These are phyloP conservation scores for Betta splendens DNA, from an alignment of 2,797 vertebrate genomes.

Conservation along the genomic window DNA sequence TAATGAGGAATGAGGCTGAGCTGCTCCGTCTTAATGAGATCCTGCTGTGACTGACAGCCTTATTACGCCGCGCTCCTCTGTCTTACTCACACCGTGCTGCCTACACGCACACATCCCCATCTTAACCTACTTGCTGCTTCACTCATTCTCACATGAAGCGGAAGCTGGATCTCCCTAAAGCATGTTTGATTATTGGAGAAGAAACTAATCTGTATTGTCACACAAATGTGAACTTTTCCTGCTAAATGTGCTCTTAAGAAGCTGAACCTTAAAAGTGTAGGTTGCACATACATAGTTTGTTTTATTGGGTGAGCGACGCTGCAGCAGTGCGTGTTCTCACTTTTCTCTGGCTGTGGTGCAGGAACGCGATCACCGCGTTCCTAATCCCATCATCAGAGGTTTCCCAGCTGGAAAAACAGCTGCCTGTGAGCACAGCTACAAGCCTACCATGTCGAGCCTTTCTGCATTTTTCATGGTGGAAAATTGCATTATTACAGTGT, in stretches of 20 bases:
- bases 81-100: constrained; percentile 18
- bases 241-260: background rate
- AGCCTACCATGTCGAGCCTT: background rate
- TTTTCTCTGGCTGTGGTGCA: background rate
- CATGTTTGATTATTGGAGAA: background rate
- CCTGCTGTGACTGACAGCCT: constrained; percentile 66
- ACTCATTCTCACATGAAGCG: background rate
- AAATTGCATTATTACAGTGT: background rate
- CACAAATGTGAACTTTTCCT: too few relatives aligned
- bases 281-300: background rate
- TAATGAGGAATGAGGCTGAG: constrained; percentile 63
- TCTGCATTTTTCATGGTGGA: background rate
- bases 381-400: background rate
- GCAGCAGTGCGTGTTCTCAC: background rate
- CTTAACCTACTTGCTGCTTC: constrained; percentile 5
- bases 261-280: background rate
- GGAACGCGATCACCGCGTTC: background rate
- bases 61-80: constrained; percentile 47
- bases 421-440: background rate
- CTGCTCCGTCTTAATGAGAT: constrained; percentile 64
- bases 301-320: background rate
- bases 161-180: background rate
- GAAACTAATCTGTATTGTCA: background rate
- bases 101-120: constrained; percentile 26
- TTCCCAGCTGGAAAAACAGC: background rate